A percentile compares a stretch with the other conserved stretches of the same genome.
Evolutionary conservation across 2,888 invertebrate genomes (phyloP).

Genomic region (Callimorpha dominula): DNA sequence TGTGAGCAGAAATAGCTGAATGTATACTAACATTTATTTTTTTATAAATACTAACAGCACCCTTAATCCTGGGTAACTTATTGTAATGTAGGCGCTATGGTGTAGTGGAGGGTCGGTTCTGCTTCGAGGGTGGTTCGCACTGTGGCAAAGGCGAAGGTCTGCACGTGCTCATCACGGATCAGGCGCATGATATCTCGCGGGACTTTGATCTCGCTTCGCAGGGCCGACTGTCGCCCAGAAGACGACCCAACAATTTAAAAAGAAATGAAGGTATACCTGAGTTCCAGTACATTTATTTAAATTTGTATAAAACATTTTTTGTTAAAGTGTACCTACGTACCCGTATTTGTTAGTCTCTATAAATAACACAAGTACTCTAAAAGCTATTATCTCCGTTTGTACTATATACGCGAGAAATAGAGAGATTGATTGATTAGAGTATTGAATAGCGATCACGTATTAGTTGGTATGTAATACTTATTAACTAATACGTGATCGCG

Average conservation of each 20-base stretch:
- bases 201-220: conserved; percentile 90
- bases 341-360: too few relatives aligned
- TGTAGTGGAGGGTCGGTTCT: conserved; percentile 94
- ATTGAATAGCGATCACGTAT: too few relatives aligned
- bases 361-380: too few relatives aligned
- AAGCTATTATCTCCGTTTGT: too few relatives aligned
- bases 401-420: too few relatives aligned
- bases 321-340: background rate
- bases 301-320: background rate
- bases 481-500: too few relatives aligned
- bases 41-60: background rate
- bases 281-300: background rate
- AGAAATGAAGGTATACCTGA: conserved; percentile 54
- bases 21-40: background rate
- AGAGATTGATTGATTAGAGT: too few relatives aligned
- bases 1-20: background rate
- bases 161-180: conserved; percentile 92
- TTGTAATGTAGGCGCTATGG: conserved; percentile 90
- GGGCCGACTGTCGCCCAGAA: conserved; percentile 88
- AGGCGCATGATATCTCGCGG: conserved; percentile 90
- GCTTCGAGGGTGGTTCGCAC: conserved; percentile 95
- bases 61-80: background rate
- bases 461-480: too few relatives aligned
- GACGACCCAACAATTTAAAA: conserved; percentile 73
- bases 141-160: conserved; percentile 95